phyloP scores from a whole-genome alignment of 2,888 invertebrate species.

The Encarsia formosa region DNA sequence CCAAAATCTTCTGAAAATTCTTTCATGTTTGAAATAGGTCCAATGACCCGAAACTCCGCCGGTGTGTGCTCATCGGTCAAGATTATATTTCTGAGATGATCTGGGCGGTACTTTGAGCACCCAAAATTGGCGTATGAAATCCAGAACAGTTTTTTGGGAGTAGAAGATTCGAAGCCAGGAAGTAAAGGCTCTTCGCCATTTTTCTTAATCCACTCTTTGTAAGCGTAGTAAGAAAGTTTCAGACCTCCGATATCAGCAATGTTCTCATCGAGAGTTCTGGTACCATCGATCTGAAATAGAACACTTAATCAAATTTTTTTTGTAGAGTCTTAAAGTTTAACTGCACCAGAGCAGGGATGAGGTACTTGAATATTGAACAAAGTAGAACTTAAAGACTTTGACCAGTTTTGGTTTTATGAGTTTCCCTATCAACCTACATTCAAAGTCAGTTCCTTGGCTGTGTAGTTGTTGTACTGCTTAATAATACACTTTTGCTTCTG shows the following conservation, averaged over 20 bases:
- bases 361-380: too few species aligned
- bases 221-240: conserved; percentile 53
- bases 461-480: conserved; percentile 88
- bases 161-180: conserved; percentile 37
- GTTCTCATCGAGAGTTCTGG: conserved; percentile 2
- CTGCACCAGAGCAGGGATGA: not conserved
- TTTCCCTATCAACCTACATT: too few species aligned
- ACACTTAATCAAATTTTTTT: not conserved
- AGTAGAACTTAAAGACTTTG: too few species aligned
- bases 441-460: conserved; percentile 64
- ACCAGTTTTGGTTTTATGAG: too few species aligned
- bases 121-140: conserved; percentile 24
- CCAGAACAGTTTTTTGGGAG: conserved; percentile 52
- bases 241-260: conserved; percentile 41
- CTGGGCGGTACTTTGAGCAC: conserved; percentile 17
- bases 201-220: conserved; percentile 37
- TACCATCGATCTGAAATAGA: conserved; percentile 2
- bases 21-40: conserved; percentile 2
- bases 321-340: not conserved
- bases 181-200: conserved; percentile 32
- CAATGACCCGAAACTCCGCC: conserved; percentile 7
- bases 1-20: not conserved
- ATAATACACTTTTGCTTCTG: conserved; percentile 87
- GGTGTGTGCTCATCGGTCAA: conserved; percentile 23
- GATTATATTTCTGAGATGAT: conserved; percentile 15